Evolutionary conservation across 2,888 invertebrate species (phyloP).

Genomic region (Drosophila setosimentum): DNA sequence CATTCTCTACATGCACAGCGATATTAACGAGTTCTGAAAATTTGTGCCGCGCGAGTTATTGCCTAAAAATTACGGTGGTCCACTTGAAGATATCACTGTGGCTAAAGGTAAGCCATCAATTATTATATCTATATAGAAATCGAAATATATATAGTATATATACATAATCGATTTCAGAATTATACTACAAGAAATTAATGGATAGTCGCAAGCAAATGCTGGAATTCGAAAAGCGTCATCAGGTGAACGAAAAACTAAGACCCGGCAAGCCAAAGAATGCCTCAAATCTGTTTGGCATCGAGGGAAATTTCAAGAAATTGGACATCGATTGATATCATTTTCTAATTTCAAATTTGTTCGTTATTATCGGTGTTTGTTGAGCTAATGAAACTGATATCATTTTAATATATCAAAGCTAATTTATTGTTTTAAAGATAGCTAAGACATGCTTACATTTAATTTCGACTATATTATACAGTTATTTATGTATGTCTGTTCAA

Average conservation of each 20-base stretch:
- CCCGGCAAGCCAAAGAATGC: slow-evolving; percentile 88
- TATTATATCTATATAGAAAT: not conserved
- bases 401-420: slow-evolving; percentile 8
- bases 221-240: slow-evolving; percentile 86
- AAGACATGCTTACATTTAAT: slow-evolving; percentile 44
- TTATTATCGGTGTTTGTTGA: slow-evolving; percentile 25
- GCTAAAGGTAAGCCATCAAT: slow-evolving; percentile 73
- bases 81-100: slow-evolving; percentile 80
- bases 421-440: slow-evolving; percentile 28
- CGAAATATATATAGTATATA: not conserved
- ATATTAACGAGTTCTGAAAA: slow-evolving; percentile 85
- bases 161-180: slow-evolving; percentile 73
- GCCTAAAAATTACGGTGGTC: slow-evolving; percentile 89
- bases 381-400: slow-evolving; percentile 13
- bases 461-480: too few relatives aligned
- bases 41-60: slow-evolving; percentile 87
- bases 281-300: slow-evolving; percentile 88
- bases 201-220: slow-evolving; percentile 85
- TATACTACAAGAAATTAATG: slow-evolving; percentile 81
- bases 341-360: not conserved
- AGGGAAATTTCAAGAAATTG: slow-evolving; percentile 91
- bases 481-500: not conserved
- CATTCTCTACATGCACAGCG: slow-evolving; percentile 86
- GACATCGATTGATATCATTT: slow-evolving; percentile 87
- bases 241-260: slow-evolving; percentile 87